Evolutionary conservation across 92 coral and sea anemone genomes (phyloP).

Genomic region (Palythoa caribaeorum): DNA sequence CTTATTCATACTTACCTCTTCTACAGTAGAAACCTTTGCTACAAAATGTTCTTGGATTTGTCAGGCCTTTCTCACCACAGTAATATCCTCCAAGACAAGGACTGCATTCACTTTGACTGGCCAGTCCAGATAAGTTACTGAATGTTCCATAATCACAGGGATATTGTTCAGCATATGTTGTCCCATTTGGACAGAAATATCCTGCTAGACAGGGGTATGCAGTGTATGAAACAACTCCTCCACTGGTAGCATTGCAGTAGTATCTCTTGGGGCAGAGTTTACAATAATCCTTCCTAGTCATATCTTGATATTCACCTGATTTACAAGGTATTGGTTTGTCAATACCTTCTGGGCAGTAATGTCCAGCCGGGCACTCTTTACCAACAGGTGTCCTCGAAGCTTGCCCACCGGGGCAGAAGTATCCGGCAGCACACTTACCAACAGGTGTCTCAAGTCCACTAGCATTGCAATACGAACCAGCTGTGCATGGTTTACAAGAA

Average conservation of each 20-base stretch:
- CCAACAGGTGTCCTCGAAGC: slow-evolving; percentile 77
- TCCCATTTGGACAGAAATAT: slow-evolving; percentile 87
- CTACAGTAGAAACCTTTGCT: slow-evolving; percentile 90
- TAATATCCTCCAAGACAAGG: slow-evolving; percentile 85
- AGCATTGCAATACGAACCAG: slow-evolving; percentile 88
- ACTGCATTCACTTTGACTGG: slow-evolving; percentile 85
- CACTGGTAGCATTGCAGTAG: slow-evolving; percentile 93
- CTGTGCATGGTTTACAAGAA: slow-evolving; percentile 83
- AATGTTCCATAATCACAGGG: slow-evolving; percentile 95
- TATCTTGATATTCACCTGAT: slow-evolving; percentile 90
- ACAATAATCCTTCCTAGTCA: slow-evolving; percentile 71
- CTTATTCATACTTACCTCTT: slow-evolving; percentile 62
- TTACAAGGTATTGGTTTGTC: slow-evolving; percentile 81
- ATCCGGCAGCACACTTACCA: slow-evolving; percentile 91
- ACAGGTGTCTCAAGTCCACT: slow-evolving; percentile 84
- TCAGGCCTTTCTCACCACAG: slow-evolving; percentile 92
- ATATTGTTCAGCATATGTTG: slow-evolving; percentile 83
- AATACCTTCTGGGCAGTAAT: slow-evolving; percentile 77
- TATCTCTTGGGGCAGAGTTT: slow-evolving; percentile 83
- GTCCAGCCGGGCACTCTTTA: slow-evolving; percentile 83
- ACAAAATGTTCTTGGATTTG: slow-evolving; percentile 82
- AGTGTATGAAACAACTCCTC: slow-evolving; percentile 81
- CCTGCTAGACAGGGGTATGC: slow-evolving; percentile 84
- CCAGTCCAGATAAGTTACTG: slow-evolving; percentile 86
- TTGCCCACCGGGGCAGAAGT: slow-evolving; percentile 95